Evolutionary conservation across 2,797 vertebrate species (phyloP).

Genomic region (Sebastolobus altivelis): DNA sequence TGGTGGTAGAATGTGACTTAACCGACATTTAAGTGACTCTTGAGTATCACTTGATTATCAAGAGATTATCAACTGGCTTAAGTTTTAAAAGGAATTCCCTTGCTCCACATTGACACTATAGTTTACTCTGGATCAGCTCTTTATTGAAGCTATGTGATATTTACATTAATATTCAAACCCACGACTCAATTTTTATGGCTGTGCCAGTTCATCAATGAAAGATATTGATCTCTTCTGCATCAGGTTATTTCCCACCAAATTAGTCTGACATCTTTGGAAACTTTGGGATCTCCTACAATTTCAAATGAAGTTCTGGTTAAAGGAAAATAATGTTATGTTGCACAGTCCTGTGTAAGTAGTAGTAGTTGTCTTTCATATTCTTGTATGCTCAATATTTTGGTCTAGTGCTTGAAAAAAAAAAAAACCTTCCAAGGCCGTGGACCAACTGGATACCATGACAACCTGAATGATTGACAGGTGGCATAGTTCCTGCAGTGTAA

Average conservation of each 20-base stretch:
- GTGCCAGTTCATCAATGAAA: background rate
- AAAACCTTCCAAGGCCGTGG: slow-evolving; percentile 6
- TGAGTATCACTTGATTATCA: no score
- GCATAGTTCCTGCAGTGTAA: slow-evolving; percentile 13
- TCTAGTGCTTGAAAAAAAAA: background rate
- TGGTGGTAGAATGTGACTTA: no score
- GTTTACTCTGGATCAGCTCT: background rate
- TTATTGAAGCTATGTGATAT: background rate
- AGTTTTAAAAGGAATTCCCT: background rate
- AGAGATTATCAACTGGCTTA: no score
- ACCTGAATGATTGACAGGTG: slow-evolving; percentile 36
- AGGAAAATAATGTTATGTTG: no score
- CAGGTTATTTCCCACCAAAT: background rate
- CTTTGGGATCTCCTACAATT: background rate
- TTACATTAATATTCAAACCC: background rate
- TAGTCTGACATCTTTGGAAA: background rate
- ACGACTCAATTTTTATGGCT: background rate
- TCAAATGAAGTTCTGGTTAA: background rate
- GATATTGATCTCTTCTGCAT: background rate
- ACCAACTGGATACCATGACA: slow-evolving; percentile 30
- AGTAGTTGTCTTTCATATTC: no score
- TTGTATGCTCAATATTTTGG: background rate
- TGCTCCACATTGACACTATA: background rate
- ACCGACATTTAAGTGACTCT: no score
- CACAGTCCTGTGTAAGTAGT: background rate